Percentiles rank a stretch among this genome's conserved stretches.
These are phyloP conservation scores for Amblyornis subalaris DNA, from an alignment of 2,113 vertebrate species.

Conservation along the genomic window DNA sequence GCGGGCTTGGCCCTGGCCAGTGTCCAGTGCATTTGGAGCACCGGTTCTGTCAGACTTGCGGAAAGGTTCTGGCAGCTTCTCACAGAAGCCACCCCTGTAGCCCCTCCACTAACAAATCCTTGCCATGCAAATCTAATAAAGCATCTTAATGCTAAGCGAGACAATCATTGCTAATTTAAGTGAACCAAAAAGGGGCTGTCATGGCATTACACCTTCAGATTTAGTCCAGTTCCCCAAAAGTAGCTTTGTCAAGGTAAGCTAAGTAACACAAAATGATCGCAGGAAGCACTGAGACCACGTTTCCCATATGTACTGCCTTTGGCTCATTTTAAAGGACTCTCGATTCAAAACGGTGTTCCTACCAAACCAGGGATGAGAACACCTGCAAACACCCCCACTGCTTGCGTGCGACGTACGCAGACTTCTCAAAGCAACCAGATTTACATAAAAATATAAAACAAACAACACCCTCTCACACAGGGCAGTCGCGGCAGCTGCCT, in stretches of 20 bases:
- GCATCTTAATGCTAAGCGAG: rapidly evolving
- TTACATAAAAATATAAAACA: background rate
- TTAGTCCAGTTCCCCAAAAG: background rate
- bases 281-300: rapidly evolving
- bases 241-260: background rate
- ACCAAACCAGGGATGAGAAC: rapidly evolving
- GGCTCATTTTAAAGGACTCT: background rate
- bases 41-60: rapidly evolving
- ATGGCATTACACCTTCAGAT: no score
- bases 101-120: rapidly evolving
- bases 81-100: rapidly evolving
- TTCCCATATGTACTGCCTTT: rapidly evolving
- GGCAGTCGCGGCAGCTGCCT: background rate
- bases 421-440: no score
- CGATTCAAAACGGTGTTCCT: rapidly evolving
- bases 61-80: background rate
- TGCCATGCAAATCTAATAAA: rapidly evolving
- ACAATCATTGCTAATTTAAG: rapidly evolving
- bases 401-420: rapidly evolving
- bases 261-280: rapidly evolving
- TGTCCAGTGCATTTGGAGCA: rapidly evolving
- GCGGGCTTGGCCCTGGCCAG: background rate
- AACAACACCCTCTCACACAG: rapidly evolving
- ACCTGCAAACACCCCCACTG: rapidly evolving
- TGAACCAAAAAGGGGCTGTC: rapidly evolving